Evolutionary conservation across 2,888 invertebrate species (phyloP), one percentile per base, ranked within the genome.

Genomic region (Miltochrista miniata): DNA sequence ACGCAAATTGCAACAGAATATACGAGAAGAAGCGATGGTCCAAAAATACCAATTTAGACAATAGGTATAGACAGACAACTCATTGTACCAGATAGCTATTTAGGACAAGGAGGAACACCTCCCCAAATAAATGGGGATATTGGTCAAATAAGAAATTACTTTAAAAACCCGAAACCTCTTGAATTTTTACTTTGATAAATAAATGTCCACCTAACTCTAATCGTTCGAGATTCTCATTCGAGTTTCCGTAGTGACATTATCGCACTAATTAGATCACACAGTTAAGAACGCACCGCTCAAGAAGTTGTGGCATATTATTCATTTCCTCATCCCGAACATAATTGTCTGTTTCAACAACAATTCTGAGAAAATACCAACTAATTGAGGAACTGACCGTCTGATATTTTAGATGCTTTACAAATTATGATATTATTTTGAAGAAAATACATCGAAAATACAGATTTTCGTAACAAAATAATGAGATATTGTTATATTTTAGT

Each of bases 211-310:
- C 11, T 8, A 12, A 31, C 4, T 31, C 4, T 10, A 41, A 18
- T 14, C n/a, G 4, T 11, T 37, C 36, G 24, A 13, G 34, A 29
- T 7, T 29, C 1, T 13, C 13, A 7, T 44, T 36, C 33, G 8
- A 7, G 35, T 43, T 42, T 29, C 48, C 1, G 1, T 59, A 49
- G 77, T 78, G 65, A 38, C 8, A 40, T 61, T 50, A 63, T 72
- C 67, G 65, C 64, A 65, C 46, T 78, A 75, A 78, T 78, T 74
- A 75, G 75, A 72, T 74, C 67, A 71, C 67, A 71, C 69, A 67
- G 64, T 72, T 68, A 67, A 62, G 64, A 66, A 54, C 48, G 58
- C 49, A 51, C 60, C 56, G 51, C 30, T 45, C 41, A 42, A 59
- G 31, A 61, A 66, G 61, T 64, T 64, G 64, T 60, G 61, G 56